Conservation (phyloP, 2,797 vertebrate species). For the Pseudocheirus occidentalis region DNA sequence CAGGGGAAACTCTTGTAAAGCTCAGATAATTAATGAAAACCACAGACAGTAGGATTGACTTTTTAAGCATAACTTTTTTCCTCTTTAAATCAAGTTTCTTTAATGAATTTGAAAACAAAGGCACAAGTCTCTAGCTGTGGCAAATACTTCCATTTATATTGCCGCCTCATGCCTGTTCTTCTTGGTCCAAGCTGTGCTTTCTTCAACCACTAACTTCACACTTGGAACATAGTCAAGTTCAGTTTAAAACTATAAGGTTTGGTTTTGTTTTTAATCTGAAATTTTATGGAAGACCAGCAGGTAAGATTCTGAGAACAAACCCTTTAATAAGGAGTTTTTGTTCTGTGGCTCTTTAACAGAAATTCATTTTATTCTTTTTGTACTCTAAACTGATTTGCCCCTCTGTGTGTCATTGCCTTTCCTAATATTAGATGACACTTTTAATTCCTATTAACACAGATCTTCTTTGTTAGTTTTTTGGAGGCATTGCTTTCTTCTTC, state of each 20-base stretch:
- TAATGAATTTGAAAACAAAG: neutral
- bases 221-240: neutral
- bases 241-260: neutral
- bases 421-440: constrained; percentile 35
- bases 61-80: neutral
- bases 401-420: constrained; percentile 23
- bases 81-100: neutral
- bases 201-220: neutral
- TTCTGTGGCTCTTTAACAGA: neutral
- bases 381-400: neutral
- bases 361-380: neutral
- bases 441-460: constrained; percentile 74
- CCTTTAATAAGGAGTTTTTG: neutral
- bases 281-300: neutral
- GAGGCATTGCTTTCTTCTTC: constrained; percentile 42
- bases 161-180: neutral
- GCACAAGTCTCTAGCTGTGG: neutral
- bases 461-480: constrained; percentile 78
- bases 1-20: neutral
- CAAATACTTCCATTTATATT: neutral
- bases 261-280: neutral
- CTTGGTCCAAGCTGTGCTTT: neutral
- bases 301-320: neutral
- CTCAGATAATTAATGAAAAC: neutral
- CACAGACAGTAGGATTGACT: neutral